These are phyloP conservation scores for Galbula dea DNA, from an alignment of 2,113 vertebrate genomes.

Conservation along the genomic window DNA sequence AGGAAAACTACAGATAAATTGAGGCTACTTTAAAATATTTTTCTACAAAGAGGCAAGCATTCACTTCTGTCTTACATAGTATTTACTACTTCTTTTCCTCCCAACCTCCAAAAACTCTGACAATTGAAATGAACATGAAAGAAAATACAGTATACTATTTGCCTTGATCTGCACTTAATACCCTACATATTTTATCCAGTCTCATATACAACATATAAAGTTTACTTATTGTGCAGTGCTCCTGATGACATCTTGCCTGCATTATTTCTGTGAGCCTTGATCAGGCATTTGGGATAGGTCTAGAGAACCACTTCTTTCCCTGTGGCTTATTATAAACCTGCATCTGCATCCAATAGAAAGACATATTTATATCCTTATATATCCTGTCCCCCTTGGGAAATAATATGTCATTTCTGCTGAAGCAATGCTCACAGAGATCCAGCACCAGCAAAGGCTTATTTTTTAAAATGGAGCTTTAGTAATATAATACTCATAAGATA, in stretches of 20 bases:
- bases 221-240: background rate
- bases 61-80: background rate
- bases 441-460: background rate
- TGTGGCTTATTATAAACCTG: background rate
- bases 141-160: background rate
- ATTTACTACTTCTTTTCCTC: background rate
- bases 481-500: background rate
- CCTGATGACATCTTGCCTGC: background rate
- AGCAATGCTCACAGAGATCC: background rate
- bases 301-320: background rate
- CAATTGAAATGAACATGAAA: background rate
- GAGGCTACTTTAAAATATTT: background rate
- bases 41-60: background rate
- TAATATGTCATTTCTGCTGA: background rate
- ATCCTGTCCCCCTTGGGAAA: background rate
- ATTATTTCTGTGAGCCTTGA: background rate
- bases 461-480: background rate
- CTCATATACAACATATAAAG: background rate
- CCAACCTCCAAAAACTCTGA: background rate
- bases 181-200: background rate
- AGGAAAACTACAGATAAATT: background rate
- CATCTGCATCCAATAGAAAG: background rate
- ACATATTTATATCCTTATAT: background rate
- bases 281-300: background rate
- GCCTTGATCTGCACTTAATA: background rate